Evolutionary conservation across 1,140 invertebrate genomes (phyloP).

Genomic region (Teleogryllus occipitalis): DNA sequence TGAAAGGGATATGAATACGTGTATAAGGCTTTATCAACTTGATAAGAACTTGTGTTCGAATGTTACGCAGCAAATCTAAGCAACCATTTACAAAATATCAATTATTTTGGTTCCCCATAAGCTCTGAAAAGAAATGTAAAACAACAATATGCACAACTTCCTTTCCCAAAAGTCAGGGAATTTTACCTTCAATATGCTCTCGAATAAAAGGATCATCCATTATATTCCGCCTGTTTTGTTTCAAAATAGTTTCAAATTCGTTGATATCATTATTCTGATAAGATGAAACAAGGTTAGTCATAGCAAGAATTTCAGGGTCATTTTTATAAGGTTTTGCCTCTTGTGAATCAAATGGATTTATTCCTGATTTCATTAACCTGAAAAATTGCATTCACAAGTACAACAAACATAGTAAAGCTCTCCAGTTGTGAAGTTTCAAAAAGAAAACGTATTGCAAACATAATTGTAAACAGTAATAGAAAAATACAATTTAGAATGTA

Average conservation of each 20-base stretch:
- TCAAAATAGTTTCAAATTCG: constrained; percentile 95
- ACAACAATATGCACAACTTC: neutral
- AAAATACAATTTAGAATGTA: too few relatives aligned
- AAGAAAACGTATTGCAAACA: too few relatives aligned
- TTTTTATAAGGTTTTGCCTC: constrained; percentile 99
- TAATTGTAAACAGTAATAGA: too few relatives aligned
- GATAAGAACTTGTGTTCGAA: constrained; percentile 95
- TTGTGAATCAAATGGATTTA: constrained; percentile 99
- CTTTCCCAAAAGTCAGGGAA: neutral
- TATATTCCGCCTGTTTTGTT: constrained; percentile 90
- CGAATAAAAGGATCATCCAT: constrained; percentile 99
- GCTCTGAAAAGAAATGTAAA: neutral
- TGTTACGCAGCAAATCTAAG: constrained; percentile 87
- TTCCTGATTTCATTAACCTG: constrained; percentile 98
- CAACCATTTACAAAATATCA: constrained; percentile 28
- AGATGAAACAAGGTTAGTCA: constrained; percentile 97
- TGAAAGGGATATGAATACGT: constrained; percentile 95
- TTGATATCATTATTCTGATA: constrained; percentile 99
- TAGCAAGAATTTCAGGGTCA: constrained; percentile 97
- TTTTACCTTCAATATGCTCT: constrained; percentile 89
- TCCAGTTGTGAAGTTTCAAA: too few relatives aligned
- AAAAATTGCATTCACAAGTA: constrained; percentile 14
- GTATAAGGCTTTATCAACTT: constrained; percentile 98
- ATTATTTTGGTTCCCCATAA: neutral
- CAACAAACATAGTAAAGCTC: neutral